Evolutionary conservation across 2,888 invertebrate species (phyloP), one percentile per base, ranked within the genome.

Genomic region (Parthenolecanium corni): DNA sequence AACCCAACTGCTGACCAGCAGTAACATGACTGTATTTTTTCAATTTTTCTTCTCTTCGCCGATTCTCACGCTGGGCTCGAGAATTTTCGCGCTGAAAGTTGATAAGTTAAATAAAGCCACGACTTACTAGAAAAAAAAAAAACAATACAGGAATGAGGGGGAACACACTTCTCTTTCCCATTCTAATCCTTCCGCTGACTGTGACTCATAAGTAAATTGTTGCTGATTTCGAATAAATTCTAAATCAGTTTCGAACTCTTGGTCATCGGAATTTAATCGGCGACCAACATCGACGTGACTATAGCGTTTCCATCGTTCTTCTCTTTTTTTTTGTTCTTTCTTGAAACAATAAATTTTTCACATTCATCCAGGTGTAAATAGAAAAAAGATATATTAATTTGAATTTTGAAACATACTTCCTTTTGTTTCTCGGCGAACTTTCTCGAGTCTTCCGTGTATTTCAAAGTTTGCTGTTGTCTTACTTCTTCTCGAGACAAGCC

Each of bases 401-500:
- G 12, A 38, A 9, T 6, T 3, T 24, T 25, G 3, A 23, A 18
- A 16, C 2, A 18, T 25, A 58, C 57, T 14, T 58, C 20, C 47
- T 36, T 58, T 21, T 58, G 25, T 49, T 58, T 58, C 31, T 31
- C 36, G 20, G 23, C 47, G 20, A 47, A 47, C 31, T 58, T 47
- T 21, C 31, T 21, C 18, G 18, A 20, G 25, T 47, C 47, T 16
- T 14, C 21, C 31, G 18, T 5, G 21, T 58, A 58, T 31, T 47
- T 23, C 18, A 31, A 42, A 6, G 42, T 21, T 40, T 56, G 56
- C 11, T 23, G 20, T 16, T 16, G 25, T 5, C 56, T 12, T 9
- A 21, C 56, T 44, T 56, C 56, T 11, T 44, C 25, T 46, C n/a
- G 5, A n/a, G 40, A 40, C 44, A 44, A 44, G 9, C 11, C 14